phyloP scores from a whole-genome alignment of 2,797 vertebrate genomes.

The Darevskia mixta region DNA sequence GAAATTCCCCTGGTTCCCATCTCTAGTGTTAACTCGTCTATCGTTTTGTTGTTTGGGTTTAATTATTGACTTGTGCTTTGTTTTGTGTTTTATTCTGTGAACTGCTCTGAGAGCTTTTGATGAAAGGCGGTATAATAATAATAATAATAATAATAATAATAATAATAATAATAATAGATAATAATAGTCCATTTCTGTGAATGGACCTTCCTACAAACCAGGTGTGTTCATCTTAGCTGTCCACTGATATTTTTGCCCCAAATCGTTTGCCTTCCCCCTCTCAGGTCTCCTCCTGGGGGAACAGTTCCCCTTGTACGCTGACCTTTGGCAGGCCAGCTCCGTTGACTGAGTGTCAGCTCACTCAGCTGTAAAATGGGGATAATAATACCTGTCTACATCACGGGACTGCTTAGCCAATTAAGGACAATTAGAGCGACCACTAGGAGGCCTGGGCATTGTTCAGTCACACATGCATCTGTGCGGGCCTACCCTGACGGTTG shows the following conservation, averaged over 20 bases:
- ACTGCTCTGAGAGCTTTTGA: no score
- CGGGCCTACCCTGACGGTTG: conserved; percentile 26
- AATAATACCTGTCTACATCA: conserved; percentile 26
- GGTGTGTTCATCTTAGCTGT: background rate
- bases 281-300: background rate
- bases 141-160: no score
- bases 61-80: no score
- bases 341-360: background rate
- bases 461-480: conserved; percentile 4
- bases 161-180: no score
- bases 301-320: background rate
- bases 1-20: no score
- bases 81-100: no score
- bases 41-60: no score
- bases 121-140: no score
- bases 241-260: background rate
- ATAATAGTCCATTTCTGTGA: no score
- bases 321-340: background rate
- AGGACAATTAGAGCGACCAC: conserved; percentile 13
- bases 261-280: background rate
- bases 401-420: conserved; percentile 28
- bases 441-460: conserved; percentile 12
- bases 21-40: no score
- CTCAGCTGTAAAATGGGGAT: background rate
- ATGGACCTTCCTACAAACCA: background rate